A percentile compares a stretch with the other conserved stretches of the same genome.
Evolutionary conservation across 2,888 invertebrate species (phyloP).

Genomic region (Nomada ferruginata): DNA sequence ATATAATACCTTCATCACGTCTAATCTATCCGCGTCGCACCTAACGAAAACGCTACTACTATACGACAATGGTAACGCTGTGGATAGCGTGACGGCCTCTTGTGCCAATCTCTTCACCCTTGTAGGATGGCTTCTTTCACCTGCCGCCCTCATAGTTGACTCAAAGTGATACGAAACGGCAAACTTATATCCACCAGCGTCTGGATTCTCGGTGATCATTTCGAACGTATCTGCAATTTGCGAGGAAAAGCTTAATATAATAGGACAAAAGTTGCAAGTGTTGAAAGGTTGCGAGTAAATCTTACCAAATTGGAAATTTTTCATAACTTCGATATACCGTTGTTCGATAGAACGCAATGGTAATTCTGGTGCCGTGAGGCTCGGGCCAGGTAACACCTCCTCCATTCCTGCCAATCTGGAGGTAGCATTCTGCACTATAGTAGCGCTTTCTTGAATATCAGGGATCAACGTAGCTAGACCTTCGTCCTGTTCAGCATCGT

Average conservation of each 20-base stretch:
- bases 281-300: neutral
- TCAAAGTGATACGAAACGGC: conserved; percentile 96
- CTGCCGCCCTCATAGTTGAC: conserved; percentile 93
- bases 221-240: conserved; percentile 91
- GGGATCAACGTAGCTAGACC: conserved; percentile 95
- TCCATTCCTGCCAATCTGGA: conserved; percentile 72
- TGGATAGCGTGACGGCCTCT: conserved; percentile 96
- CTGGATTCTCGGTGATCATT: conserved; percentile 93
- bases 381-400: conserved; percentile 81
- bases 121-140: conserved; percentile 93
- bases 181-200: conserved; percentile 91
- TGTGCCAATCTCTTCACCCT: conserved; percentile 96
- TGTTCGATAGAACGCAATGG: conserved; percentile 88
- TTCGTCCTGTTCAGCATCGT: conserved; percentile 94
- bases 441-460: conserved; percentile 92
- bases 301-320: conserved; percentile 94
- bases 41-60: conserved; percentile 98
- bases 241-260: conserved; percentile 14
- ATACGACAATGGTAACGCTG: conserved; percentile 95
- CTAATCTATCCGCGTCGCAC: conserved; percentile 96
- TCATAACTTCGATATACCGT: conserved; percentile 94
- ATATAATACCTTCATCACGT: conserved; percentile 94
- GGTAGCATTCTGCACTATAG: conserved; percentile 85
- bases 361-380: conserved; percentile 84
- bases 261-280: neutral